Evolutionary conservation across 30 jellyfish, hydroid and myxozoan genomes (phyloP).

Genomic region (Rhopilema esculentum): DNA sequence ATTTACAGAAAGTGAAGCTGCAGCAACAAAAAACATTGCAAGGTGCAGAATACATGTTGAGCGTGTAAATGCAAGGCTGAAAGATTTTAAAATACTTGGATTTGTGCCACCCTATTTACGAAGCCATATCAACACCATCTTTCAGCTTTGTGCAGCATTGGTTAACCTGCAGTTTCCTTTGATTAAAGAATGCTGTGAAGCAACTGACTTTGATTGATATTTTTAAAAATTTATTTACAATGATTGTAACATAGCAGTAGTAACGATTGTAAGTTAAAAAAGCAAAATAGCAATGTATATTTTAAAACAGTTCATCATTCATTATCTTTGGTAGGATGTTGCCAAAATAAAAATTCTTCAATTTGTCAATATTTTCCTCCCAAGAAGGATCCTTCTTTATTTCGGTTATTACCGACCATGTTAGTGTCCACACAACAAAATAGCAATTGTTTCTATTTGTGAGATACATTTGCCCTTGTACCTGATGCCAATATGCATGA

Average conservation of each 20-base stretch:
- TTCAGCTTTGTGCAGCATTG: too few relatives aligned
- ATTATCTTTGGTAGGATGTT: background rate
- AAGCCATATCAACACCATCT: too few relatives aligned
- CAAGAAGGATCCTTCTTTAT: constrained; percentile 10
- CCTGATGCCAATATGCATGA: constrained; percentile 34
- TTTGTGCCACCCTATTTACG: too few relatives aligned
- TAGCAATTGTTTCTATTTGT: constrained; percentile 21
- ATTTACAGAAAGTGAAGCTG: constrained; percentile 15
- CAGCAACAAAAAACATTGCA: constrained; percentile 10
- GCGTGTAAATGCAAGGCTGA: constrained; percentile 39
- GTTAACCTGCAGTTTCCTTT: too few relatives aligned
- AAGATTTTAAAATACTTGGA: constrained; percentile 40
- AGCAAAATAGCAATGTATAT: background rate
- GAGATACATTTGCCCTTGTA: constrained; percentile 21
- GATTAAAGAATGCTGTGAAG: too few relatives aligned
- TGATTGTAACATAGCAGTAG: background rate
- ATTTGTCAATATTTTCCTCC: background rate
- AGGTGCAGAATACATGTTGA: constrained; percentile 29
- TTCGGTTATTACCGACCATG: background rate
- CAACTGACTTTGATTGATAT: too few relatives aligned
- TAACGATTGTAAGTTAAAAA: background rate
- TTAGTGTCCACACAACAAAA: constrained; percentile 22
- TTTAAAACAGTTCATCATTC: too few relatives aligned
- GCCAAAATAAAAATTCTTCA: constrained; percentile 1
- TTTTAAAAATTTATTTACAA: background rate